Evolutionary conservation across 2,113 vertebrate genomes (phyloP).

Genomic region (Heptranchias perlo): DNA sequence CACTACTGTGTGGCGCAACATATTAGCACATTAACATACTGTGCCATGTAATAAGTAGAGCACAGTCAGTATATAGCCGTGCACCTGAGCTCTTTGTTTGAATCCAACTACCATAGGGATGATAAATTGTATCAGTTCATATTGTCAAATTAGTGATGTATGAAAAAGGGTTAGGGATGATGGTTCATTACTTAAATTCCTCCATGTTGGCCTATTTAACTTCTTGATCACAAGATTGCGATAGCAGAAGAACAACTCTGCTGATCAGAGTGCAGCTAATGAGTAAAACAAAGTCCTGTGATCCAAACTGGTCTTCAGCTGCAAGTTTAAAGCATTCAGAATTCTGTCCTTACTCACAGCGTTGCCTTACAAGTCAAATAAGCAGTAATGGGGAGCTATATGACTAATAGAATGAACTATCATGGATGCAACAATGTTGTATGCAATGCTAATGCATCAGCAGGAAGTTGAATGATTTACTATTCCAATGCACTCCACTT

Average conservation of each 20-base stretch:
- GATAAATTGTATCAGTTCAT: background rate
- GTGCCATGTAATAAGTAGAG: background rate
- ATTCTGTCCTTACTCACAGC: background rate
- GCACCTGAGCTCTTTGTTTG: background rate
- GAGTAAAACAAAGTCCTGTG: background rate
- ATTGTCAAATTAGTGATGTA: background rate
- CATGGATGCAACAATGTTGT: background rate
- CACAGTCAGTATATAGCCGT: background rate
- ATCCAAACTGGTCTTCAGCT: background rate
- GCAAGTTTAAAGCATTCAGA: background rate
- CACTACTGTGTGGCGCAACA: background rate
- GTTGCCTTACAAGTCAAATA: background rate
- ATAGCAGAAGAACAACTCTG: background rate
- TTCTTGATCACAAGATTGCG: background rate
- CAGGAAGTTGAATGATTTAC: background rate
- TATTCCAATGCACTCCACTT: background rate
- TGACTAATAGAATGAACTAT: background rate
- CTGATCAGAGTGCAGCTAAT: background rate
- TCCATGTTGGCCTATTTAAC: background rate
- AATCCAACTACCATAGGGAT: background rate
- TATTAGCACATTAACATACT: background rate
- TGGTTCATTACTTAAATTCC: background rate
- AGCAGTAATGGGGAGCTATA: background rate
- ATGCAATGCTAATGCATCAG: background rate
- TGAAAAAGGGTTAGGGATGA: background rate